These are phyloP conservation scores for Eremophila alpestris DNA, from an alignment of 2,797 vertebrate species.

Conservation along the genomic window DNA sequence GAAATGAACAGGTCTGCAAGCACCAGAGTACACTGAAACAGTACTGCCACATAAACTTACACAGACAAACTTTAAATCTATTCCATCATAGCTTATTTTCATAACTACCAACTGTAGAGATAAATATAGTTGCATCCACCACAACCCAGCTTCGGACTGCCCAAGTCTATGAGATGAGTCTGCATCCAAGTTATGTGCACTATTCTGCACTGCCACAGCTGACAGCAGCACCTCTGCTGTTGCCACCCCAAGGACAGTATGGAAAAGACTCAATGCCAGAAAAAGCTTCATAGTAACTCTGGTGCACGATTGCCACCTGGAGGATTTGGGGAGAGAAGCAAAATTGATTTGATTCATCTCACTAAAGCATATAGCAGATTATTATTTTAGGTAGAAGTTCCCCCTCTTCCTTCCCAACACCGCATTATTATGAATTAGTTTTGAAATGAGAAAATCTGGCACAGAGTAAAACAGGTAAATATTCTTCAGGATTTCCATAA, in stretches of 20 bases:
- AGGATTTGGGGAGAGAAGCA: slow-evolving; percentile 31
- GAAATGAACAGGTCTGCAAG: not conserved
- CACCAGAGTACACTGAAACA: not conserved
- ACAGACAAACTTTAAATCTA: not conserved
- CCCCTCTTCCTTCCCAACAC: not conserved
- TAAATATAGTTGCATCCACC: not conserved
- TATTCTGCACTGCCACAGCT: not conserved
- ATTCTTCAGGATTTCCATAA: not conserved
- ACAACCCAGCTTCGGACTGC: not conserved
- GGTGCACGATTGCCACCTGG: slow-evolving; percentile 65
- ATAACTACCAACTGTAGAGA: not conserved
- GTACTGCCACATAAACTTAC: not conserved
- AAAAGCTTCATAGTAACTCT: not conserved
- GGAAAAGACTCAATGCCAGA: not conserved
- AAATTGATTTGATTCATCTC: not conserved
- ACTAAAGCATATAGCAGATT: rapidly evolving
- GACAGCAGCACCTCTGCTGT: not conserved
- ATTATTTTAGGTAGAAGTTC: not conserved
- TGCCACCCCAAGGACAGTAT: not conserved
- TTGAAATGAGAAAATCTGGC: not conserved
- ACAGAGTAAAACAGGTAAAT: not conserved
- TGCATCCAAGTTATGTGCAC: not conserved
- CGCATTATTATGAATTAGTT: not conserved
- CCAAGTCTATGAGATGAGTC: not conserved
- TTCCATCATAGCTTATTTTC: not conserved